Percentiles rank a stretch among this genome's conserved stretches.
Evolutionary conservation across 1,140 invertebrate species (phyloP).

Genomic region (Cephus cinctus): DNA sequence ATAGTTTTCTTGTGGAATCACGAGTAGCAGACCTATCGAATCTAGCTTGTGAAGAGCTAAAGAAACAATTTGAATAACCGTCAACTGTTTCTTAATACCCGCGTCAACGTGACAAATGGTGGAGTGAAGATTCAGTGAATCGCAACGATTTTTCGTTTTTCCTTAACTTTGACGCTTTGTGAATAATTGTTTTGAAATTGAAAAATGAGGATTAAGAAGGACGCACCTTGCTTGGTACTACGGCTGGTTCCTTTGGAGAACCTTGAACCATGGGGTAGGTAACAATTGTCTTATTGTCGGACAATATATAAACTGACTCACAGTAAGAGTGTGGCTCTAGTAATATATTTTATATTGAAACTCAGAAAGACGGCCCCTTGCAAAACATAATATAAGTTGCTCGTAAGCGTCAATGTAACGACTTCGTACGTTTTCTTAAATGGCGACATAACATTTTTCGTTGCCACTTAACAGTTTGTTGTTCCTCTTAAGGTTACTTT

Average conservation of each 20-base stretch:
- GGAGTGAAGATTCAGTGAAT: not conserved
- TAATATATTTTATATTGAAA: no score
- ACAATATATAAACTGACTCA: no score
- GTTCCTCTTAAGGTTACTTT: no score
- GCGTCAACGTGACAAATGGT: not conserved
- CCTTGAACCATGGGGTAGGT: conserved; percentile 57
- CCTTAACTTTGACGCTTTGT: not conserved
- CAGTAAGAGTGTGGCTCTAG: no score
- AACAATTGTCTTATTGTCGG: conserved; percentile 13
- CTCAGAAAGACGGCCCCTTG: no score
- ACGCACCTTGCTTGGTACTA: conserved; percentile 63
- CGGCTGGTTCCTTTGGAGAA: conserved; percentile 59
- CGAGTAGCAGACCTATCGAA: not conserved
- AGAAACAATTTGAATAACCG: not conserved
- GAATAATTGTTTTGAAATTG: not conserved
- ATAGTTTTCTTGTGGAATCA: not conserved
- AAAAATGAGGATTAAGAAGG: conserved; percentile 66
- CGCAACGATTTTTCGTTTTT: not conserved
- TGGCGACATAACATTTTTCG: no score
- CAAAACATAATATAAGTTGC: no score
- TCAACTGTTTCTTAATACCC: not conserved
- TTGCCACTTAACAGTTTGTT: no score
- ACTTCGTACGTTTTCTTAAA: no score
- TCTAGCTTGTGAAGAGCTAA: not conserved
- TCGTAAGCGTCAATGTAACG: no score